phyloP scores from a whole-genome alignment of 2,797 vertebrate species.

The Myripristis jacobus region DNA sequence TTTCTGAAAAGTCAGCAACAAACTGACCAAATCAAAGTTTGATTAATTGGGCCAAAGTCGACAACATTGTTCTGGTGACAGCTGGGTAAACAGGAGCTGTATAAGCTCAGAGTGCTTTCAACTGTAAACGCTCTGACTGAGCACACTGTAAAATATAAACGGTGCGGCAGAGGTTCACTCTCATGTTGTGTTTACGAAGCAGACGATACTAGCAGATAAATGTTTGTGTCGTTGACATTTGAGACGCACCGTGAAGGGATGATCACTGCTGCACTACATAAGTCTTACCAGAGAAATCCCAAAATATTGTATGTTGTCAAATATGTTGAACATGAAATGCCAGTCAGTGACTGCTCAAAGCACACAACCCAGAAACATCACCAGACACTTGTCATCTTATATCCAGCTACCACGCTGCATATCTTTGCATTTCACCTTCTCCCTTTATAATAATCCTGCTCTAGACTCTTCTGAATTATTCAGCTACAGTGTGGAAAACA shows the following conservation, averaged over 20 bases:
- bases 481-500: constrained; percentile 57
- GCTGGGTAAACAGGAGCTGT: constrained; percentile 48
- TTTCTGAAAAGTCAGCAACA: constrained; percentile 73
- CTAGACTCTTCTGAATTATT: constrained; percentile 62
- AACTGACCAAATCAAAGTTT: constrained; percentile 70
- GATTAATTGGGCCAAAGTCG: constrained; percentile 61
- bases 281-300: neutral
- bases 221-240: constrained; percentile 41
- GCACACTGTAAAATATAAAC: constrained; percentile 49
- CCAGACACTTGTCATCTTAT: constrained; percentile 42
- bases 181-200: constrained; percentile 40
- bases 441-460: constrained; percentile 51
- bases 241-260: neutral
- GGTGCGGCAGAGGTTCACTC: constrained; percentile 45
- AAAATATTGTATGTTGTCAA: constrained; percentile 39
- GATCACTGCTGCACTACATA: constrained; percentile 3
- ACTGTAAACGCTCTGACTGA: constrained; percentile 49
- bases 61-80: constrained; percentile 62
- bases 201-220: constrained; percentile 32
- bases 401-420: constrained; percentile 43
- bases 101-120: constrained; percentile 39
- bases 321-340: constrained; percentile 42
- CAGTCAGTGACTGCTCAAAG: constrained; percentile 36
- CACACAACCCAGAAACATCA: constrained; percentile 48
- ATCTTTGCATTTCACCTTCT: constrained; percentile 52